Conservation (phyloP, 2,888 invertebrate species). For the Gandaritis pyraliata region DNA sequence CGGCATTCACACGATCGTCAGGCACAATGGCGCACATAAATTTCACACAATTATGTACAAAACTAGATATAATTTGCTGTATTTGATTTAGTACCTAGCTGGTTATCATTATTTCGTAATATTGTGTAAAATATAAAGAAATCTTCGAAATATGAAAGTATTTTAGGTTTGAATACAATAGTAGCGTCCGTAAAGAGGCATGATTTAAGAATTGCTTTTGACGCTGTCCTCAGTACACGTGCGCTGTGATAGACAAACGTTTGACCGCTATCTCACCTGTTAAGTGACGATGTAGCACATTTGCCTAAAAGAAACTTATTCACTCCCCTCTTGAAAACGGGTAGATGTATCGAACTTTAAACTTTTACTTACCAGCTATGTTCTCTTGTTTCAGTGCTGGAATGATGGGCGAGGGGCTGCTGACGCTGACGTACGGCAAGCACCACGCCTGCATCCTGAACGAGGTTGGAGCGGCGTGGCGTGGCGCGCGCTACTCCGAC, state of each 20-base stretch:
- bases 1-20: slow-evolving; percentile 51
- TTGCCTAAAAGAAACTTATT: too few relatives aligned
- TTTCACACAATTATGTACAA: slow-evolving; percentile 57
- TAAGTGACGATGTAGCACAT: too few relatives aligned
- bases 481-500: slow-evolving; percentile 94
- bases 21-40: slow-evolving; percentile 49
- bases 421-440: slow-evolving; percentile 96
- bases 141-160: too few relatives aligned
- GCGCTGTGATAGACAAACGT: too few relatives aligned
- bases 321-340: too few relatives aligned
- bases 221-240: too few relatives aligned
- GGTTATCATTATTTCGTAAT: slow-evolving; percentile 9
- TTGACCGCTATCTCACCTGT: too few relatives aligned
- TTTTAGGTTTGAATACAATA: too few relatives aligned
- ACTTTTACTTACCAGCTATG: slow-evolving; percentile 12
- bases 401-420: slow-evolving; percentile 88
- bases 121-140: background rate
- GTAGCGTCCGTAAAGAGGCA: too few relatives aligned
- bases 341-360: too few relatives aligned
- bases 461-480: slow-evolving; percentile 95
- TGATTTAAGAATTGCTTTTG: too few relatives aligned
- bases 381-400: slow-evolving; percentile 73
- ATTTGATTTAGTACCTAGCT: slow-evolving; percentile 8
- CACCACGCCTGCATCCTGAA: slow-evolving; percentile 96
- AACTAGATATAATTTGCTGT: slow-evolving; percentile 40